A percentile compares a stretch with the other conserved stretches of the same genome.
Conservation (phyloP, 2,113 vertebrate genomes). For the Chrysemys picta region DNA sequence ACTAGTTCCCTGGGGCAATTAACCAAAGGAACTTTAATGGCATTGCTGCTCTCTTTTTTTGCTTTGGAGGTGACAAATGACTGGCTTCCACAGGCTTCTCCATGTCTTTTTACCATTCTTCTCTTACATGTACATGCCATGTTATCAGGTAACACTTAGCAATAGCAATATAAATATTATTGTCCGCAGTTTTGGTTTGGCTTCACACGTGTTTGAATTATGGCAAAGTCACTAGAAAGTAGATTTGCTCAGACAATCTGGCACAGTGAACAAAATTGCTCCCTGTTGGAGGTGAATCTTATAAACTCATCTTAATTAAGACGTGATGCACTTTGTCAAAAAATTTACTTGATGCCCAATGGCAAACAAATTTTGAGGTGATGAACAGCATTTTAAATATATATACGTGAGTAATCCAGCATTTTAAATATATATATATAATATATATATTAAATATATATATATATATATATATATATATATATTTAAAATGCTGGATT, state of each 20-base stretch:
- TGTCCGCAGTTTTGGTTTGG: neutral
- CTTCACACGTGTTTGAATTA: neutral
- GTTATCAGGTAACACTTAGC: fast-evolving
- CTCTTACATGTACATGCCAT: neutral
- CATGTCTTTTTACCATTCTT: neutral
- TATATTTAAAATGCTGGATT: no score
- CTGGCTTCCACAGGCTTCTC: neutral
- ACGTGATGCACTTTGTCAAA: neutral
- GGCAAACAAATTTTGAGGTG: neutral
- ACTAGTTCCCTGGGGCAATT: neutral
- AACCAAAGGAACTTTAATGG: neutral
- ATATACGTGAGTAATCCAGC: fast-evolving
- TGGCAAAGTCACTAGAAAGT: fast-evolving
- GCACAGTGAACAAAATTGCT: fast-evolving
- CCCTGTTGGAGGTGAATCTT: neutral
- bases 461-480: no score
- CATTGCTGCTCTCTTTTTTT: neutral
- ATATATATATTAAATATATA: no score
- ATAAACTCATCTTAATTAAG: neutral
- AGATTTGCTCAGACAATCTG: neutral
- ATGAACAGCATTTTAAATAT: neutral
- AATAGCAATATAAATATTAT: neutral
- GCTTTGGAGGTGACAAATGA: neutral
- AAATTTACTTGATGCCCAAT: neutral
- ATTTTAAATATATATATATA: fast-evolving